A percentile compares a stretch with the other conserved stretches of the same genome.
phyloP scores from a whole-genome alignment of 2,797 vertebrate species.

The Dryobates pubescens region DNA sequence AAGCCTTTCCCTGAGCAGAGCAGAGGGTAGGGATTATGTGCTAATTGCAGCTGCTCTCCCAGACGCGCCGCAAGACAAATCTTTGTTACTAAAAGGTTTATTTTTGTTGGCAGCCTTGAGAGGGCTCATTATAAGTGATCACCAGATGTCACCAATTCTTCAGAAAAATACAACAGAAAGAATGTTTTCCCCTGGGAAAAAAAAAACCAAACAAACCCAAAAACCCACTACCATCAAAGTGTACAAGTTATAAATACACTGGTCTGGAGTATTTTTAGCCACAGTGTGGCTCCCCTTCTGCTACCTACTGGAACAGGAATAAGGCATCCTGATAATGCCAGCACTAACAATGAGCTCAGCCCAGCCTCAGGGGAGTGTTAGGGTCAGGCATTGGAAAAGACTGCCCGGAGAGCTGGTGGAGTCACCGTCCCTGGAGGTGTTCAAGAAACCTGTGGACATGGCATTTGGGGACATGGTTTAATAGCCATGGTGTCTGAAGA shows the following conservation, averaged over 20 bases:
- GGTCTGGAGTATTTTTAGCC: neutral
- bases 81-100: neutral
- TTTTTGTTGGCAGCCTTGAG: neutral
- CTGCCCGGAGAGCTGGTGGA: too few species aligned
- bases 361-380: neutral
- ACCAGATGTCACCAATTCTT: slow-evolving; percentile 56
- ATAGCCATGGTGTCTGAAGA: too few species aligned
- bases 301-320: neutral
- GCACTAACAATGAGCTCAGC: neutral
- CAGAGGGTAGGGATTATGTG: neutral
- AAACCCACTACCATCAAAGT: neutral
- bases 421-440: too few species aligned
- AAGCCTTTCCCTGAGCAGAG: neutral
- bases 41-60: neutral
- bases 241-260: neutral
- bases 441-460: too few species aligned
- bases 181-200: neutral
- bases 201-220: neutral
- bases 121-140: slow-evolving; percentile 25
- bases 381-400: too few species aligned
- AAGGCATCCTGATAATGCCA: neutral
- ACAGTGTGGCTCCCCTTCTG: neutral
- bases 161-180: slow-evolving; percentile 21
- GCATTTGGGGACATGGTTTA: too few species aligned
- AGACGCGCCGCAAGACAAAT: neutral